Evolutionary conservation across 2,888 invertebrate genomes (phyloP), one percentile per base, ranked within the genome.

Genomic region (Amphipyra berbera): DNA sequence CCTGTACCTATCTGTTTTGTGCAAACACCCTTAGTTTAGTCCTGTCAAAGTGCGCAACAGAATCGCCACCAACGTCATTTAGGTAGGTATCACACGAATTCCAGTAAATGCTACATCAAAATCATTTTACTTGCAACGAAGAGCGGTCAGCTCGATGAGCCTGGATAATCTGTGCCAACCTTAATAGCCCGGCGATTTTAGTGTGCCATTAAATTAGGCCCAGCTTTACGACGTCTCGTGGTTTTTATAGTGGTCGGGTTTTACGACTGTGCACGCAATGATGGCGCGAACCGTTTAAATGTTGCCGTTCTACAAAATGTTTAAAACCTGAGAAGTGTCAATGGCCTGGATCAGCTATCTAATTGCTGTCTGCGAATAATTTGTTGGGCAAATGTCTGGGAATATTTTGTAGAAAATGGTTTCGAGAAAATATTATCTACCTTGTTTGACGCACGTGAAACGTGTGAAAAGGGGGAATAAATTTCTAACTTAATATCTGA

Each of bases 231-330:
- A 73, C 57, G 44, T 65, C 59, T 66, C 61, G 63, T 65, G 65
- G 62, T 75, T 79, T 80, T 79, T 79, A 78, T 79, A 62, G 70
- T 67, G 60, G 74, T 52, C 35, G 47, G 54, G n/a, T 61, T 79
- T 81, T 76, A 79, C 53, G 82, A 71, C 41, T 38, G 52, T 15
- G 52, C 38, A 14, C 42, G 66, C 61, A 44, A 60, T 59, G 52
- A 66, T 66, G 67, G 62, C 58, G 58, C 62, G 65, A 58, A 60
- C 10, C 15, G 61, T 59, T 65, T 61, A 61, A 70, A 64, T 65
- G 52, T 67, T 66, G 56, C 54, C 60, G 52, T 68, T 68, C 40
- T 45, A 59, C 53, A 63, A 67, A 62, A 75, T 45, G 42, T 59
- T 68, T 65, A 56, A 70, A 53, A 73, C 58, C 48, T 59, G 35